These are phyloP conservation scores for Asteroscopus sphinx DNA, from an alignment of 2,888 invertebrate species.

Conservation along the genomic window DNA sequence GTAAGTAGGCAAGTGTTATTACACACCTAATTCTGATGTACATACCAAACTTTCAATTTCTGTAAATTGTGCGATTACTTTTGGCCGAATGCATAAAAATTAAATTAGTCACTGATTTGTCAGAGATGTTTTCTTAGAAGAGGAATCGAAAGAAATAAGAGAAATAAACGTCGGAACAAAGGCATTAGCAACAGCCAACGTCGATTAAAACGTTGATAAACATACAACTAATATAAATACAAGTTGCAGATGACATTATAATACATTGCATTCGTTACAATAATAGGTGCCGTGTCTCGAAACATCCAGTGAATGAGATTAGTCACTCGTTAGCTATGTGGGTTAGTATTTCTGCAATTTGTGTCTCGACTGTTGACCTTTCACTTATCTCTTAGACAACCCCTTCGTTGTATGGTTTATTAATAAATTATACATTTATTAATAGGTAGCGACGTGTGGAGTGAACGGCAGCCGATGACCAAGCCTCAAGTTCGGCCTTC, in stretches of 20 bases:
- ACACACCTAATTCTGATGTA: conserved; percentile 21
- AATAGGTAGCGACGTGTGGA: conserved; percentile 42
- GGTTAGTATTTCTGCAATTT: conserved; percentile 55
- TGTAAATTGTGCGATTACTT: conserved; percentile 20
- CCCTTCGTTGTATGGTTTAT: conserved; percentile 40
- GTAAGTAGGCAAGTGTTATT: conserved; percentile 37
- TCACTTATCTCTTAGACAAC: conserved; percentile 49
- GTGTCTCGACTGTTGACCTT: conserved; percentile 52
- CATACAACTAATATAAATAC: conserved; percentile 17
- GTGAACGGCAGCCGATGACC: conserved; percentile 77
- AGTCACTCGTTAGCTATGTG: conserved; percentile 51
- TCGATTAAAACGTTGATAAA: conserved; percentile 20
- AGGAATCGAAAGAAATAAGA: conserved; percentile 8
- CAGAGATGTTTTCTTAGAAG: conserved; percentile 30
- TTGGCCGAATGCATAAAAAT: conserved; percentile 38
- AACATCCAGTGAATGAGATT: conserved; percentile 48
- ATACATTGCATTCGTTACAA: conserved; percentile 34
- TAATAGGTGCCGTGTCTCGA: conserved; percentile 45
- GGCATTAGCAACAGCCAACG: conserved; percentile 10
- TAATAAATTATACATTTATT: conserved; percentile 46
- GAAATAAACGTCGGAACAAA: conserved; percentile 7
- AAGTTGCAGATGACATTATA: conserved; percentile 29
- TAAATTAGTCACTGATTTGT: conserved; percentile 44
- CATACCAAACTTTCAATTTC: conserved; percentile 41
- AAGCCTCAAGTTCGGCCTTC: conserved; percentile 76